Conservation (phyloP, 2,797 vertebrate species). For the Trachurus trachurus region DNA sequence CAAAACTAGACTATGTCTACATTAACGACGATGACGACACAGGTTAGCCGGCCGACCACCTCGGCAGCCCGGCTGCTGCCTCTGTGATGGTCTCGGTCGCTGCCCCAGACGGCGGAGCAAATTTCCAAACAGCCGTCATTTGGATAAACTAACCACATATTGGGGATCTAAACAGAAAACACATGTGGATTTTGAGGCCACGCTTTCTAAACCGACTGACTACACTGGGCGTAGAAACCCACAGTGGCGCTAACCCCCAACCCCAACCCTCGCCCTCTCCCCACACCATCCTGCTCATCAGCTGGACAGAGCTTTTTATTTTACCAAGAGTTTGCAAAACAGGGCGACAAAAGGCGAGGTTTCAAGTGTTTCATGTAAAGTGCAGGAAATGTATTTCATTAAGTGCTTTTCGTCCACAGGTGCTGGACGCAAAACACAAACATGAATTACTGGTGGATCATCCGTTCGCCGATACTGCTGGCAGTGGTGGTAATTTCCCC, state of each 20-base stretch:
- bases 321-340: constrained; percentile 8
- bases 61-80: no score
- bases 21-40: no score
- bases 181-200: constrained; percentile 18
- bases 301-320: background rate
- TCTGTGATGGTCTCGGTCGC: no score
- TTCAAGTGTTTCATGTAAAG: background rate
- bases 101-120: no score
- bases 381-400: constrained; percentile 2
- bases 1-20: no score
- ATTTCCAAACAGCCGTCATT: no score
- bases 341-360: background rate
- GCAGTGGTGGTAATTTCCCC: constrained; percentile 92
- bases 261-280: background rate
- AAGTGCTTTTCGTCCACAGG: constrained; percentile 75
- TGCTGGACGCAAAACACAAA: constrained; percentile 94
- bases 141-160: no score
- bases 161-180: no score
- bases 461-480: constrained; percentile 92
- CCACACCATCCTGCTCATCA: background rate
- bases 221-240: no score
- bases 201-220: constrained; percentile 2
- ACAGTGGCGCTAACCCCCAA: background rate
- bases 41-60: no score
- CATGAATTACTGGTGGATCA: constrained; percentile 99